A percentile compares a stretch with the other conserved stretches of the same genome.
phyloP scores from a whole-genome alignment of 2,888 invertebrate genomes.

The Patella depressa region DNA sequence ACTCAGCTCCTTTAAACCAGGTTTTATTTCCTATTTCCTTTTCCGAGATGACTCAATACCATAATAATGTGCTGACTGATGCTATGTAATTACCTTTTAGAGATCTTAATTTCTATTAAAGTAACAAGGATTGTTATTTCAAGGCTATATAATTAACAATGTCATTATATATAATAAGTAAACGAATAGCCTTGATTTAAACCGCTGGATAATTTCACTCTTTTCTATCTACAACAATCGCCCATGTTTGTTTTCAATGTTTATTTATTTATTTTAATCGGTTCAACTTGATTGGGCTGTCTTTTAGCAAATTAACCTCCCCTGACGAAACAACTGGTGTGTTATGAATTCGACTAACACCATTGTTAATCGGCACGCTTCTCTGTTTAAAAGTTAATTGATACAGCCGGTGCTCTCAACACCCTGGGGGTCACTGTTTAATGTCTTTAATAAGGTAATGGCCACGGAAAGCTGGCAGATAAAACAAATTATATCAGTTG shows the following conservation, averaged over 20 bases:
- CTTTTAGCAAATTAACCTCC: neutral
- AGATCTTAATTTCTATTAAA: too few species aligned
- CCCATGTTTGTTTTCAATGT: neutral
- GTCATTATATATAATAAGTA: neutral
- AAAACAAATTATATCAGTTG: conserved; percentile 7
- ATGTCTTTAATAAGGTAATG: conserved; percentile 1
- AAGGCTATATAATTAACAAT: too few species aligned
- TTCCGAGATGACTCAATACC: too few species aligned
- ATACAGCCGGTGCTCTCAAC: neutral
- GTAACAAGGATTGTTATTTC: too few species aligned
- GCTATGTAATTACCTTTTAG: too few species aligned
- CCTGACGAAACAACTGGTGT: too few species aligned
- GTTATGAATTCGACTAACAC: neutral
- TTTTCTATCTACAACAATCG: neutral
- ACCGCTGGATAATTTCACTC: neutral
- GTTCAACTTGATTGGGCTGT: neutral
- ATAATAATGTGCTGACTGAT: too few species aligned
- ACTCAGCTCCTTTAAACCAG: too few species aligned
- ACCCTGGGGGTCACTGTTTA: conserved; percentile 2
- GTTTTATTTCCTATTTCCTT: too few species aligned
- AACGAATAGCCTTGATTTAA: neutral
- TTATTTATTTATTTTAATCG: neutral
- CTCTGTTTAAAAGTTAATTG: conserved; percentile 3
- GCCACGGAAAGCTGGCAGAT: neutral
- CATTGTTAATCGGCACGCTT: conserved; percentile 7